Conservation (phyloP, 2,797 vertebrate species). For the Odontamblyopus lacepedii region DNA sequence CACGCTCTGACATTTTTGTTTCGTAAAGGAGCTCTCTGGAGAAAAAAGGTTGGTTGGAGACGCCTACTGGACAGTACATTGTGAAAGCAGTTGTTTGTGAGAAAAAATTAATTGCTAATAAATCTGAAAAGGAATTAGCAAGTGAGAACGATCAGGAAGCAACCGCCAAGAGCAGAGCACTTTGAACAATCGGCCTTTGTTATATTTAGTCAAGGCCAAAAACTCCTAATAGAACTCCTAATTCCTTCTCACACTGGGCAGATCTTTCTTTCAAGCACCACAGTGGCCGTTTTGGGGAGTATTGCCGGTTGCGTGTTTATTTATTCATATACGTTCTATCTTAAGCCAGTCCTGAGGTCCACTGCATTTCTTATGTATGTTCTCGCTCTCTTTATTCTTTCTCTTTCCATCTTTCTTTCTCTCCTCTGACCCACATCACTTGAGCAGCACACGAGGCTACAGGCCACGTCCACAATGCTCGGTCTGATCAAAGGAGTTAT, state of each 20-base stretch:
- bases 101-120: too few species aligned
- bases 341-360: conserved; percentile 47
- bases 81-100: too few species aligned
- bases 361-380: conserved; percentile 50
- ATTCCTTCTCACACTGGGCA: too few species aligned
- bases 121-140: too few species aligned
- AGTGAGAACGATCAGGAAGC: too few species aligned
- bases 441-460: conserved; percentile 36
- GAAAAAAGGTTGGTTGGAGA: too few species aligned
- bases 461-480: conserved; percentile 27
- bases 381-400: background rate
- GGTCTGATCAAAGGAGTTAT: conserved; percentile 27
- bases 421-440: conserved; percentile 29
- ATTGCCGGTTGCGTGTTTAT: conserved; percentile 42
- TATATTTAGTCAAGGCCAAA: too few species aligned
- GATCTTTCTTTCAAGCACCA: conserved; percentile 10
- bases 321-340: conserved; percentile 60
- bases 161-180: background rate
- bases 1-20: too few species aligned
- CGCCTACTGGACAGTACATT: too few species aligned
- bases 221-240: too few species aligned
- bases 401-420: background rate
- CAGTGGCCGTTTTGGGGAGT: background rate
- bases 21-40: too few species aligned
- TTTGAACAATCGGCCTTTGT: background rate